Evolutionary conservation across 2,797 vertebrate species (phyloP), one percentile per base, ranked within the genome.

Genomic region (Ctenopoma multispine): DNA sequence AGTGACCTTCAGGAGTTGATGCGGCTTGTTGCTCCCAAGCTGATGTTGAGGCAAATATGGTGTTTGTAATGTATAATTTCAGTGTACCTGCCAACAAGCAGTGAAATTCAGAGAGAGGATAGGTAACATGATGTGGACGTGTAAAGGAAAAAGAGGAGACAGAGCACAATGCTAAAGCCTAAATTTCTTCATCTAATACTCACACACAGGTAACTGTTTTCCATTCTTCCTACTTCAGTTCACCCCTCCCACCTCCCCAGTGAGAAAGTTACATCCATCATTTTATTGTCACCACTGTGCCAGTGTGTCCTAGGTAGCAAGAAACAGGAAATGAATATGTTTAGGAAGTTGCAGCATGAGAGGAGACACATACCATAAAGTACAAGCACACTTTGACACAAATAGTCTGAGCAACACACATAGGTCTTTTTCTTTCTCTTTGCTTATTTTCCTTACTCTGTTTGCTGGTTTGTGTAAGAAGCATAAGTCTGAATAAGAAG

Each of bases 191-290:
- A 49, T 66, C 54, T 50, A 44, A 65, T 47, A 66, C 55, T 50
- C 61, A 67, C 53, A 64, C 14, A 34, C 44, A 61, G 12, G 38
- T 24, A 69, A 13, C 7, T 1, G 20, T 3, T 49, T 15, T 34
- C 12, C 3, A 15, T 8, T 41, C 14, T 6, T 5, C 17, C n/a
- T 23, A 1, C 38, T 15, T 44, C 29, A 40, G 13, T 15, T 3
- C 40, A 41, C 40, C 24, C 29, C 17, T 24, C 38, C 21, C 13
- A 27, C 2, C 41, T 23, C 7, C 5, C 36, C 40, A 57, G 4
- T 50, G 21, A 70, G 40, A 80, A 72, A 77, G 21, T 80, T 59
- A 11, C 59, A 77, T 80, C 58, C 72, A 81, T 86, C 72, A 84
- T 72, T 69, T 79, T 43, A 75, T 78, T 61, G 76, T 74, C 65